Conservation (phyloP, 2,888 invertebrate species). For the Loripinus fragilis region DNA sequence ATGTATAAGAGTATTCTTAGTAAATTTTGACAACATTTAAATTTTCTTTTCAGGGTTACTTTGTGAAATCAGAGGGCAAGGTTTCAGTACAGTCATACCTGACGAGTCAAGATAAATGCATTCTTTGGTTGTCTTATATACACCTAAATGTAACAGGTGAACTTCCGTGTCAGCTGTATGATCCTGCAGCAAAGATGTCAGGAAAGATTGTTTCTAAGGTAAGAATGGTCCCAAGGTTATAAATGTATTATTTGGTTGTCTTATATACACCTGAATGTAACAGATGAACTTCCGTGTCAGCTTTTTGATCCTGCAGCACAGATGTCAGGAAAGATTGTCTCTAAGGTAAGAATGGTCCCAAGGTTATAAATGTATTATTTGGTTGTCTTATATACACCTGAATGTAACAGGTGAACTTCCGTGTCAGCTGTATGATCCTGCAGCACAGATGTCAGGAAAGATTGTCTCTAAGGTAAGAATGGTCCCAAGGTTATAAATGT, state of each 20-base stretch:
- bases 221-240: too few relatives aligned
- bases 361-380: slow-evolving; percentile 72
- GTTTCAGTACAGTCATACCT: slow-evolving; percentile 46
- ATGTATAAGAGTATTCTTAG: too few relatives aligned
- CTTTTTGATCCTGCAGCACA: slow-evolving; percentile 69
- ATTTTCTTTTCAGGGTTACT: slow-evolving; percentile 52
- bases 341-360: too few relatives aligned
- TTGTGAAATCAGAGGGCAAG: slow-evolving; percentile 57
- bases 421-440: too few relatives aligned
- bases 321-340: slow-evolving; percentile 73
- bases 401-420: slow-evolving; percentile 77
- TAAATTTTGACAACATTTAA: too few relatives aligned
- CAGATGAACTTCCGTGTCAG: slow-evolving; percentile 73
- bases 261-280: too few relatives aligned
- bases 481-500: too few relatives aligned
- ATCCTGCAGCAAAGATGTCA: slow-evolving; percentile 66
- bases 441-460: too few relatives aligned
- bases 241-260: too few relatives aligned
- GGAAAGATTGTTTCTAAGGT: slow-evolving; percentile 77
- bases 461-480: too few relatives aligned
- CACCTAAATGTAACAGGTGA: slow-evolving; percentile 75
- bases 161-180: slow-evolving; percentile 74
- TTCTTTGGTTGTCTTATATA: slow-evolving; percentile 78
- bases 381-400: slow-evolving; percentile 78
- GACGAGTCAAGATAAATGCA: slow-evolving; percentile 62